Percentiles rank a stretch among this genome's conserved stretches.
These are phyloP conservation scores for Clarias fuscus DNA, from an alignment of 2,797 vertebrate genomes.

Conservation along the genomic window DNA sequence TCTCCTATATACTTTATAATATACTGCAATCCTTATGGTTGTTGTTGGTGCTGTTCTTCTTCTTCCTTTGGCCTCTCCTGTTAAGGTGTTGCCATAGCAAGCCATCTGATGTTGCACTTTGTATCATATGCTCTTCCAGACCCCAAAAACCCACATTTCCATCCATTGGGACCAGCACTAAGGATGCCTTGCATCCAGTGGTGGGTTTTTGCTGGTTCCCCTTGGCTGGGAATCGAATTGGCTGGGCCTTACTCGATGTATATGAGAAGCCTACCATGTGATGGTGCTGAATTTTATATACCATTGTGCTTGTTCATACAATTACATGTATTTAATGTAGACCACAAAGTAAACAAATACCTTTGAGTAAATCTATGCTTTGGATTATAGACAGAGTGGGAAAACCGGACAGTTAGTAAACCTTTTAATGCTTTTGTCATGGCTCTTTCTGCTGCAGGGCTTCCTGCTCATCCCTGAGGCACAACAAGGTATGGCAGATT, in stretches of 20 bases:
- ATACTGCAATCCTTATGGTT: no score
- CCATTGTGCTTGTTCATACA: not conserved
- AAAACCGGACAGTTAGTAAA: slow-evolving; percentile 19
- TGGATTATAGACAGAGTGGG: not conserved
- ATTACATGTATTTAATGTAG: not conserved
- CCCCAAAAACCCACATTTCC: no score
- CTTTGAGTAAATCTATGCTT: not conserved
- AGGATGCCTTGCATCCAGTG: no score
- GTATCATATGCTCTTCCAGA: no score
- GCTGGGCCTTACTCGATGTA: no score
- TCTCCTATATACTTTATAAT: not conserved
- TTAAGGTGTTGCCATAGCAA: no score
- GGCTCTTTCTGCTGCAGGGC: slow-evolving; percentile 35
- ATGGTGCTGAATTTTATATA: not conserved
- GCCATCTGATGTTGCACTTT: no score
- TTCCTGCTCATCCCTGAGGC: slow-evolving; percentile 42
- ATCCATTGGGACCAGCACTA: no score
- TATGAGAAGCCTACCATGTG: not conserved
- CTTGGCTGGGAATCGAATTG: no score
- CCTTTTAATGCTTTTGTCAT: slow-evolving; percentile 15
- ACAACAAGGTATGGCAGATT: slow-evolving; percentile 50
- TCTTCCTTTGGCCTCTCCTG: no score
- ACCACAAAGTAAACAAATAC: not conserved
- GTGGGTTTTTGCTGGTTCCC: no score
- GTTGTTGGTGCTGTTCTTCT: no score